phyloP scores from a whole-genome alignment of 1,140 invertebrate genomes.

The Bombus huntii region DNA sequence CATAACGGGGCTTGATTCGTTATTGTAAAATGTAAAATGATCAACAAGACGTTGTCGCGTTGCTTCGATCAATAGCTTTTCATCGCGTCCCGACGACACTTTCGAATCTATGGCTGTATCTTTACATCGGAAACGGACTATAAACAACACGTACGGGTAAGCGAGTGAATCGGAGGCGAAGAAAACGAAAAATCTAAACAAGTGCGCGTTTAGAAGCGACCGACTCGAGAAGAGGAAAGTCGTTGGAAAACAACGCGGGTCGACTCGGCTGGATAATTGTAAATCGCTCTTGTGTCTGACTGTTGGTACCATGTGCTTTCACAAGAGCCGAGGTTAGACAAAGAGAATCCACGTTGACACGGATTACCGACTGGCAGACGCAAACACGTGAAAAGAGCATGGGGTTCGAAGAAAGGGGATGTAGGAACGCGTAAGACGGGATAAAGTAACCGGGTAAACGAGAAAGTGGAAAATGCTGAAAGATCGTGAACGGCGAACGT shows the following conservation, averaged over 20 bases:
- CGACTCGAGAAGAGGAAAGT: slow-evolving; percentile 25
- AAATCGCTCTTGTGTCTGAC: slow-evolving; percentile 23
- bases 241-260: slow-evolving; percentile 2
- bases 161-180: not conserved
- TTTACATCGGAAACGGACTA: not conserved
- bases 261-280: slow-evolving; percentile 35
- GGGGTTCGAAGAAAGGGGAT: not conserved
- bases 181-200: not conserved
- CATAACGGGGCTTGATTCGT: not conserved
- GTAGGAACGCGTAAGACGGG: slow-evolving; percentile 8
- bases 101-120: slow-evolving; percentile 7
- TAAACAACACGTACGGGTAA: not conserved
- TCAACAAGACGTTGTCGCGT: not conserved
- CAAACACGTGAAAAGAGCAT: not conserved
- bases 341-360: slow-evolving; percentile 20
- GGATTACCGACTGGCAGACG: slow-evolving; percentile 15
- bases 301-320: slow-evolving; percentile 9
- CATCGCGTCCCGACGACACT: not conserved
- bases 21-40: not conserved
- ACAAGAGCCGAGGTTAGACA: slow-evolving; percentile 3
- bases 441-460: slow-evolving; percentile 12
- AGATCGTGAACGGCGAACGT: not conserved
- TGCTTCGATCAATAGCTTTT: not conserved
- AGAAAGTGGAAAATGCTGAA: slow-evolving; percentile 11
- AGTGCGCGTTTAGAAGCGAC: not conserved